These are phyloP conservation scores for Drosophila emarginata DNA, from an alignment of 2,888 invertebrate species.

Conservation along the genomic window DNA sequence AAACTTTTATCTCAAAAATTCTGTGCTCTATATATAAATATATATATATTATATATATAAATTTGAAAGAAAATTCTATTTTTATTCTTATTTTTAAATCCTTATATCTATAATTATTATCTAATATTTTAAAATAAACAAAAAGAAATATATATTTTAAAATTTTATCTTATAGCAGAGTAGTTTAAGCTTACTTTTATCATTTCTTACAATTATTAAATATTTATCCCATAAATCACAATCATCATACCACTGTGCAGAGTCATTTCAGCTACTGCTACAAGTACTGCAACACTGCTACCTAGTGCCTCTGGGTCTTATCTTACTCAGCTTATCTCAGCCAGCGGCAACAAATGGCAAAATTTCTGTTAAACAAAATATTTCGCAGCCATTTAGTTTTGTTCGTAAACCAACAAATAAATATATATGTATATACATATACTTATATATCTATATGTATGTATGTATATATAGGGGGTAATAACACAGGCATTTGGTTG, in stretches of 20 bases:
- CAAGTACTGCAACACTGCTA: constrained; percentile 40
- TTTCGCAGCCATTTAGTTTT: constrained; percentile 55
- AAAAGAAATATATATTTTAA: no score
- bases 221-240: background rate
- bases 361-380: constrained; percentile 77
- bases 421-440: constrained; percentile 17
- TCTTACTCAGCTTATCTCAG: constrained; percentile 67
- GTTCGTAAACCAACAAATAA: constrained; percentile 28
- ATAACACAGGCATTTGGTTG: constrained; percentile 60
- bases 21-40: no score
- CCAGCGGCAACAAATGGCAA: constrained; percentile 39
- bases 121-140: no score
- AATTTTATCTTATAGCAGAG: no score
- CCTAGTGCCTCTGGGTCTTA: constrained; percentile 47
- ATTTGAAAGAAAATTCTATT: no score
- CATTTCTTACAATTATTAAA: background rate
- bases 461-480: constrained; percentile 20
- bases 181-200: no score
- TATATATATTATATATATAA: no score
- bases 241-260: constrained; percentile 19
- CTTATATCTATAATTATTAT: no score
- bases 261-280: constrained; percentile 46
- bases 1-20: no score
- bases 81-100: no score
- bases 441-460: constrained; percentile 19